These are phyloP conservation scores for Varanus salvator DNA, from an alignment of 2,113 vertebrate genomes.

Conservation along the genomic window DNA sequence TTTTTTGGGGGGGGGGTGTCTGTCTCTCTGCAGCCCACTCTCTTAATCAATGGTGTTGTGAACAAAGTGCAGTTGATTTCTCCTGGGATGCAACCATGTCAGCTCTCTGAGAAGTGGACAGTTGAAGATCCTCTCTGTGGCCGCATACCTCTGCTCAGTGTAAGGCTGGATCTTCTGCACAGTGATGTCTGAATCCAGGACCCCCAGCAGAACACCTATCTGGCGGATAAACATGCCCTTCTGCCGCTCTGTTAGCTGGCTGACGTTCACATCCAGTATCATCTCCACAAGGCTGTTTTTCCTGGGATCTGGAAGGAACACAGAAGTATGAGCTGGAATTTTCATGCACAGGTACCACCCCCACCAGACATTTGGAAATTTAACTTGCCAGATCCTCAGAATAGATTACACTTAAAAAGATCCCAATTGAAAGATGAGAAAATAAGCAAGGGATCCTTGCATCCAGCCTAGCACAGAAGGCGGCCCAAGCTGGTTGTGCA, in stretches of 20 bases:
- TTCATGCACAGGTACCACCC: not conserved
- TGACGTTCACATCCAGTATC: slow-evolving; percentile 91
- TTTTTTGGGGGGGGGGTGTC: no score
- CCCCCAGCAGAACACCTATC: slow-evolving; percentile 92
- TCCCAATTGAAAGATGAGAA: not conserved
- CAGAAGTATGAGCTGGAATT: not conserved
- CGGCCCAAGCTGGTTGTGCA: not conserved
- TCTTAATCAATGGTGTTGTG: no score
- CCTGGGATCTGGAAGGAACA: slow-evolving; percentile 81
- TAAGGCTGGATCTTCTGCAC: slow-evolving; percentile 92
- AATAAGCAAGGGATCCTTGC: not conserved
- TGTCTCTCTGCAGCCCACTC: no score
- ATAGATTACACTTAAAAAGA: not conserved
- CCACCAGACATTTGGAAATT: not conserved
- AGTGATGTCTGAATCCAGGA: slow-evolving; percentile 94
- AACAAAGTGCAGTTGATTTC: no score
- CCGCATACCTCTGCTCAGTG: slow-evolving; percentile 91
- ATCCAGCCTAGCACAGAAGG: not conserved
- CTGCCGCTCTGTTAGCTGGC: slow-evolving; percentile 91
- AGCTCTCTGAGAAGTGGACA: not conserved
- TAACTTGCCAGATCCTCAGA: not conserved
- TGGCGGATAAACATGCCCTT: slow-evolving; percentile 97
- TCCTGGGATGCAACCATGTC: not conserved
- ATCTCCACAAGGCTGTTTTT: slow-evolving; percentile 94
- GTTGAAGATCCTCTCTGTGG: not conserved